Evolutionary conservation across 2,113 vertebrate species (phyloP).

Genomic region (Lycaon pictus): DNA sequence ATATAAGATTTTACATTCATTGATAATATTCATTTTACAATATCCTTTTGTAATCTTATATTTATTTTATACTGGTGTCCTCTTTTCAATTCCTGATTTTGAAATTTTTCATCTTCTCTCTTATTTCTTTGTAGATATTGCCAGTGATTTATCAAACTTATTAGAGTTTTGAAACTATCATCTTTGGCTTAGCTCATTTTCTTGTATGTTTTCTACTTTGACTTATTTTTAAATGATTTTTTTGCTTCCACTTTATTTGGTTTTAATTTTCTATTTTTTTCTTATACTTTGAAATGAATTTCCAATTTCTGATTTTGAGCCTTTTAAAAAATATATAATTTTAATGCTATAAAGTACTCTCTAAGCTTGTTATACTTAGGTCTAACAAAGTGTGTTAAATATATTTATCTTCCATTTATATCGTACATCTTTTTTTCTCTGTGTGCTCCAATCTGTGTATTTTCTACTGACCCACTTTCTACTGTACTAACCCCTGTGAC

Average conservation of each 20-base stretch:
- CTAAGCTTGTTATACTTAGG: neutral
- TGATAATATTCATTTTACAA: neutral
- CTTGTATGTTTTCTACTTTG: neutral
- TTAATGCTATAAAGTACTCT: neutral
- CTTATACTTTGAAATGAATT: neutral
- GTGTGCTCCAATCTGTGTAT: neutral
- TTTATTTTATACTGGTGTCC: neutral
- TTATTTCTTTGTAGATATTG: neutral
- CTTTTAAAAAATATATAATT: neutral
- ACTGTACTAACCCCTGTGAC: neutral
- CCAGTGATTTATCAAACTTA: neutral
- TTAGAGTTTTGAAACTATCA: neutral
- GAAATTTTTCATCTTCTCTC: neutral
- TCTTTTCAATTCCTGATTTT: neutral
- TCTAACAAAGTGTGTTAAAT: neutral
- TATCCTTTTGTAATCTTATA: neutral
- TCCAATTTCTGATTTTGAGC: neutral
- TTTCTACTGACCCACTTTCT: neutral
- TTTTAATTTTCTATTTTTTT: conserved; percentile 3
- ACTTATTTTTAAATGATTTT: neutral
- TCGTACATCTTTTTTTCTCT: neutral
- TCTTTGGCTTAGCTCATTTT: neutral
- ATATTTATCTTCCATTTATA: neutral
- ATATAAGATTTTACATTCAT: neutral
- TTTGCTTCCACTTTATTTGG: neutral